These are phyloP conservation scores for Neomonachus schauinslandi DNA, from an alignment of 2,113 vertebrate genomes.

Conservation along the genomic window DNA sequence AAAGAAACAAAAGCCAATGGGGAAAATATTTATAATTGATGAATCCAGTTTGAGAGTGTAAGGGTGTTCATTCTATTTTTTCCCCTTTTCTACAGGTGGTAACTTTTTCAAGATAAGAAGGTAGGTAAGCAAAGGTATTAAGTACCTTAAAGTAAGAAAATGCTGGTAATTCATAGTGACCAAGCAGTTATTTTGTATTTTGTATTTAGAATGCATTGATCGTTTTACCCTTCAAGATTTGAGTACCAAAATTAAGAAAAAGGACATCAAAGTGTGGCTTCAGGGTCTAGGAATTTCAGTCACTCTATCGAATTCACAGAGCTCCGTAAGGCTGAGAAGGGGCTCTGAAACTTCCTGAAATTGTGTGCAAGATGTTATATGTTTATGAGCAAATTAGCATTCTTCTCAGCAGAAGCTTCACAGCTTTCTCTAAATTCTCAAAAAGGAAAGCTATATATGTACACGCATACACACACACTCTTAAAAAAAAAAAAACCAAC, in stretches of 20 bases:
- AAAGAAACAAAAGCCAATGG: not conserved
- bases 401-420: not conserved
- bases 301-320: not conserved
- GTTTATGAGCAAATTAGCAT: not conserved
- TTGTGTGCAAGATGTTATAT: not conserved
- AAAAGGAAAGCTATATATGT: not conserved
- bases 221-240: not conserved
- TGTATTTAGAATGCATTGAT: not conserved
- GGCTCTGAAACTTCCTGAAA: not conserved
- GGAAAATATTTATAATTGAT: not conserved
- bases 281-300: not conserved
- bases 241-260: not conserved
- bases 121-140: not conserved
- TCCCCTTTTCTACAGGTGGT: not conserved
- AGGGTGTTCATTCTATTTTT: not conserved
- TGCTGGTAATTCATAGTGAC: not conserved
- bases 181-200: not conserved
- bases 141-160: not conserved
- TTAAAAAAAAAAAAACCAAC: not conserved
- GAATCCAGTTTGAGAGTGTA: not conserved
- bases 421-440: constrained; percentile 45
- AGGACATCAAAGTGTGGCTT: not conserved
- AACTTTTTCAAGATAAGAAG: constrained; percentile 35
- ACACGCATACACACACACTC: not conserved
- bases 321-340: not conserved